These are phyloP conservation scores for Corythaixoides concolor DNA, from an alignment of 2,113 vertebrate genomes.

Conservation along the genomic window DNA sequence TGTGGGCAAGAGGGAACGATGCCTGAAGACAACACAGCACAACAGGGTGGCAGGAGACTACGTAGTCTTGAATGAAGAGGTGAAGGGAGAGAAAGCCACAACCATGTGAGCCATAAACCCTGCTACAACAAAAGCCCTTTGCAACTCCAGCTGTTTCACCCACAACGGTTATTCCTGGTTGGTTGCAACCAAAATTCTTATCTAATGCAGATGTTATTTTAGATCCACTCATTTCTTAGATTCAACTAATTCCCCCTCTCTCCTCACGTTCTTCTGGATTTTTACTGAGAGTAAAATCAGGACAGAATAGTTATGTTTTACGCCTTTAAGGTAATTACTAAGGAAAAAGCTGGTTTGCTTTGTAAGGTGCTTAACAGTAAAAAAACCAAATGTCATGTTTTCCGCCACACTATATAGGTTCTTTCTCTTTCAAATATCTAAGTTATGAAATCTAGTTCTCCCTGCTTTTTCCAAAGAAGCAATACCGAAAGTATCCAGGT, in stretches of 20 bases:
- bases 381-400: not conserved
- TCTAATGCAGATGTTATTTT: not conserved
- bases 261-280: not conserved
- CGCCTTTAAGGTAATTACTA: not conserved
- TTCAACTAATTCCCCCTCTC: not conserved
- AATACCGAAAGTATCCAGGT: not conserved
- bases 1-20: not conserved
- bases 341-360: not conserved
- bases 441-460: not conserved
- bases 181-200: not conserved
- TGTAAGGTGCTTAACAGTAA: not conserved
- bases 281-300: not conserved
- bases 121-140: not conserved
- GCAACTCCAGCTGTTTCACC: not conserved
- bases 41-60: not conserved
- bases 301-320: not conserved
- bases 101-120: not conserved
- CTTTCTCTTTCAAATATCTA: not conserved
- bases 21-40: not conserved
- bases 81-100: not conserved
- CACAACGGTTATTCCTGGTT: fast-evolving
- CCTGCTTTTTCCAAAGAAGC: not conserved
- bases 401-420: not conserved
- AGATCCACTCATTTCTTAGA: not conserved
- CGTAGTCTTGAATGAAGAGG: not conserved